Conservation (phyloP, 2,113 vertebrate genomes). For the Orthonyx spaldingii region DNA sequence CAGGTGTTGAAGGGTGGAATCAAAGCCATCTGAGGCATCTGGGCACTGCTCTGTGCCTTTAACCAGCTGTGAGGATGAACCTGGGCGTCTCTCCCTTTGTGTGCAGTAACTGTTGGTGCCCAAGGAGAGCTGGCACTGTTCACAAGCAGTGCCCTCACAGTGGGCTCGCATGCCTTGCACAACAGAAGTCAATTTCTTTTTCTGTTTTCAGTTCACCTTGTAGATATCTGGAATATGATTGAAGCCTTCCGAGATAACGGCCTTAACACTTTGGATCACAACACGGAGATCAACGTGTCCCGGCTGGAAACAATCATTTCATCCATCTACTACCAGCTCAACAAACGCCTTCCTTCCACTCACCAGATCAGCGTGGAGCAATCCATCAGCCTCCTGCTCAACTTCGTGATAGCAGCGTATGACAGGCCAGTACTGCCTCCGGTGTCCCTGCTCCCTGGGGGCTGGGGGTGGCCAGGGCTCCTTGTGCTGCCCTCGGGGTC, state of each 20-base stretch:
- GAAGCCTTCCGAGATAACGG: conserved; percentile 98
- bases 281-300: conserved; percentile 93
- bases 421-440: conserved; percentile 81
- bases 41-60: background rate
- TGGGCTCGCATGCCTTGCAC: background rate
- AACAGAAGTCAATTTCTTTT: background rate
- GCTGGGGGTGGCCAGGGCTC: background rate
- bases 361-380: conserved; percentile 98
- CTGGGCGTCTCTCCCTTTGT: background rate
- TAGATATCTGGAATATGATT: conserved; percentile 99
- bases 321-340: conserved; percentile 97
- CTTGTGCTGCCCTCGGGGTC: too few relatives aligned
- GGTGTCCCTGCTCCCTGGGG: background rate
- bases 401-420: conserved; percentile 93
- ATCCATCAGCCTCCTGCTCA: conserved; percentile 95
- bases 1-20: background rate
- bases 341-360: conserved; percentile 93
- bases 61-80: rapidly evolving
- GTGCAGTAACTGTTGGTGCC: background rate
- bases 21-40: rapidly evolving
- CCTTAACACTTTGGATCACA: conserved; percentile 91
- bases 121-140: rapidly evolving
- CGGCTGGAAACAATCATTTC: conserved; percentile 96
- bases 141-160: background rate
- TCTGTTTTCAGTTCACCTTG: conserved; percentile 87